Conservation (phyloP, 2,797 vertebrate species). For the Etheostoma perlongum region DNA sequence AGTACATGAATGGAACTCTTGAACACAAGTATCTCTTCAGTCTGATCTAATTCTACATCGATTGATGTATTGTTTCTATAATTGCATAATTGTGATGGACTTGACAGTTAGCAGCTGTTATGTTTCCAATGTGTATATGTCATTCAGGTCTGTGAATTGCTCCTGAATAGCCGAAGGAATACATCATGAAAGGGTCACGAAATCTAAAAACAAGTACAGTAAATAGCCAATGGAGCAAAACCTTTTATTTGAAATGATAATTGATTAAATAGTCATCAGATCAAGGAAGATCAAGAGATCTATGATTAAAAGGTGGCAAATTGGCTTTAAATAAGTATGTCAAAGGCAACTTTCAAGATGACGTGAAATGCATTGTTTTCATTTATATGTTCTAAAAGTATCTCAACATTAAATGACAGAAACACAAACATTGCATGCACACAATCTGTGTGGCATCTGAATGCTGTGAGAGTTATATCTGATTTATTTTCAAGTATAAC, state of each 20-base stretch:
- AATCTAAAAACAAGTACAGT: background rate
- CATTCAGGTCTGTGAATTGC: background rate
- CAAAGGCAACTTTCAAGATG: background rate
- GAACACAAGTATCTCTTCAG: background rate
- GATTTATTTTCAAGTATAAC: slow-evolving; percentile 9
- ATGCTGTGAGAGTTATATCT: slow-evolving; percentile 2
- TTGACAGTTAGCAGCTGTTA: slow-evolving; percentile 22
- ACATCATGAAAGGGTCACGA: background rate
- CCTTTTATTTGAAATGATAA: background rate
- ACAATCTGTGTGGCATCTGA: background rate
- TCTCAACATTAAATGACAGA: background rate
- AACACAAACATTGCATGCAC: slow-evolving; percentile 9
- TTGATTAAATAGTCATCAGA: slow-evolving; percentile 12
- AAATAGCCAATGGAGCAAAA: background rate
- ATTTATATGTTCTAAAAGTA: background rate
- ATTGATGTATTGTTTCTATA: background rate
- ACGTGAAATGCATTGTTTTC: background rate
- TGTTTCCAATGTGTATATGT: background rate
- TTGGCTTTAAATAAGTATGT: background rate
- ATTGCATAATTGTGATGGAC: slow-evolving; percentile 4
- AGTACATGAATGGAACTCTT: background rate
- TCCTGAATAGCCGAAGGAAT: background rate
- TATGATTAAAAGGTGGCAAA: background rate
- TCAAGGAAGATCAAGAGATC: background rate
- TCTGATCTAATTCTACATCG: background rate